phyloP scores from a whole-genome alignment of 2,113 vertebrate genomes.

The Planiliza haematocheilus region DNA sequence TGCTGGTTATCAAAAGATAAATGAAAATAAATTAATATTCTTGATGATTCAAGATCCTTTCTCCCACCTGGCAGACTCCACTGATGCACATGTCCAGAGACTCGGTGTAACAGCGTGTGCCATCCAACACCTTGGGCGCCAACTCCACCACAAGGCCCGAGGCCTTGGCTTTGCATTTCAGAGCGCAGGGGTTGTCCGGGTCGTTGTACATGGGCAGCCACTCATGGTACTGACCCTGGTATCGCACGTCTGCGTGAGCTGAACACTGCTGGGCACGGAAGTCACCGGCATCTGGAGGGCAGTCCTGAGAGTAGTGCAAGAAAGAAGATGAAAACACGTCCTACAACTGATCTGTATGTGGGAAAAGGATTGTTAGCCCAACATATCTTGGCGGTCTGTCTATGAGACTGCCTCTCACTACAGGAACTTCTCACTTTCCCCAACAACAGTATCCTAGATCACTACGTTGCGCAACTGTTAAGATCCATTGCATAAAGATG shows the following conservation, averaged over 20 bases:
- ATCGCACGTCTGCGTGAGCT: slow-evolving; percentile 93
- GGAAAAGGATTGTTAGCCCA: background rate
- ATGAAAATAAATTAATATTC: slow-evolving; percentile 11
- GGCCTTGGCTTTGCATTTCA: slow-evolving; percentile 92
- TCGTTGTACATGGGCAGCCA: slow-evolving; percentile 95
- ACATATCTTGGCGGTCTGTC: background rate
- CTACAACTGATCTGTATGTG: background rate
- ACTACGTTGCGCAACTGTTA: slow-evolving; percentile 9
- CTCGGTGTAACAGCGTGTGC: slow-evolving; percentile 96
- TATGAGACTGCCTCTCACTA: slow-evolving; percentile 16
- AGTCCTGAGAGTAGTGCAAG: slow-evolving; percentile 83
- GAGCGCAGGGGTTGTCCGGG: slow-evolving; percentile 92
- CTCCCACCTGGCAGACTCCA: slow-evolving; percentile 91
- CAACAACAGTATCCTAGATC: slow-evolving; percentile 14
- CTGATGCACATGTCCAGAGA: slow-evolving; percentile 99
- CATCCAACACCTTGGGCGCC: slow-evolving; percentile 96
- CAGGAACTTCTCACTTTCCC: slow-evolving; percentile 27
- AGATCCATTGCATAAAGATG: slow-evolving; percentile 55
- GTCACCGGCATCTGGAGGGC: slow-evolving; percentile 92
- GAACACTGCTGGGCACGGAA: slow-evolving; percentile 98
- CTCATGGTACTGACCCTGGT: slow-evolving; percentile 92
- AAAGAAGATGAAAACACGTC: background rate
- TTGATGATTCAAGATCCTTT: background rate
- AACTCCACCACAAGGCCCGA: slow-evolving; percentile 88
- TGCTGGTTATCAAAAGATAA: background rate